Evolutionary conservation across 1,140 invertebrate species (phyloP), one percentile per base, ranked within the genome.

Genomic region (Drosophila ambigua): DNA sequence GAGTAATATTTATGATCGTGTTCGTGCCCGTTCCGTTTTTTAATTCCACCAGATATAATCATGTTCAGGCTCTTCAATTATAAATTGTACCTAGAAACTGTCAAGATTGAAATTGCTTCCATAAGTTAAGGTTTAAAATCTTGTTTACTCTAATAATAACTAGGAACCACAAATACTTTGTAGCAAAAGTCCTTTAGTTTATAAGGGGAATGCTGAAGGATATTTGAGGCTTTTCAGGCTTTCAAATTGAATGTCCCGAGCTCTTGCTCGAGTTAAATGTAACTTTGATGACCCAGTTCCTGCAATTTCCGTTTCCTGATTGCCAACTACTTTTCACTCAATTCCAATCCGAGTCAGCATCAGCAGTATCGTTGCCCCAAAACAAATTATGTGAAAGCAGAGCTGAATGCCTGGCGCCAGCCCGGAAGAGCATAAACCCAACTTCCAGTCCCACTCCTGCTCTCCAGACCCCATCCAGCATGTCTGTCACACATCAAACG

Each of bases 251-350:
- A 49, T 8, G 6, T 8, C 3, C 23, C 43, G 8, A 13, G 15
- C 7, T 39, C 35, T 51, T 35, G n/a, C 52, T 35, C 13, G 55
- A 59, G 50, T 80, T 69, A 50, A 77, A 69, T 63, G 63, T 72
- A 61, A 64, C 62, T 64, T 62, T 68, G 31, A 60, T 62, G 43
- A 43, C 66, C 51, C 51, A 52, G 52, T 79, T 54, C 59, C 54
- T 28, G 46, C 43, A 49, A 79, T 68, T 79, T 84, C 52, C 77
- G 24, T 39, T 77, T 87, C 52, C 68, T 64, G 76, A 77, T 81
- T 85, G 77, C 72, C 52, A 55, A 58, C 44, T 44, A 44, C 41
- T 61, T 71, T 60, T 50, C 72, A 76, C 57, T 55, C 66, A 68
- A 62, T 83, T 77, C 46, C 26, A 53, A 51, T 82, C 58, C 53